These are phyloP conservation scores for Calliphora vomitoria DNA, from an alignment of 2,888 invertebrate genomes.

Conservation along the genomic window DNA sequence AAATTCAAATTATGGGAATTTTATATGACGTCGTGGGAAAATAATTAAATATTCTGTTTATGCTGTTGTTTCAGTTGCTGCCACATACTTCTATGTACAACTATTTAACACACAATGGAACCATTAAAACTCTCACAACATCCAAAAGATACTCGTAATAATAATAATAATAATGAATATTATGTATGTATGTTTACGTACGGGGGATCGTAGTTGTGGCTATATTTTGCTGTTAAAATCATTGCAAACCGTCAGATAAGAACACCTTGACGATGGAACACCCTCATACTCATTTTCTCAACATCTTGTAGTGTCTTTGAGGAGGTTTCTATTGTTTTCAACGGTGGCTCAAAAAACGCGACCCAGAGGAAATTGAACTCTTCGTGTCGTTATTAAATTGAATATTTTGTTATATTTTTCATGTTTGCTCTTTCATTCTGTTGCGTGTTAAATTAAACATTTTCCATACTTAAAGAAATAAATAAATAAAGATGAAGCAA, in stretches of 20 bases:
- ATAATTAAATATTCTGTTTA: slow-evolving; percentile 65
- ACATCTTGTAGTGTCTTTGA: slow-evolving; percentile 27
- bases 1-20: slow-evolving; percentile 71
- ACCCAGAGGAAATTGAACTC: slow-evolving; percentile 65
- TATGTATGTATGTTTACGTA: neutral
- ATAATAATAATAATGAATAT: slow-evolving; percentile 1
- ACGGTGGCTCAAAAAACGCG: slow-evolving; percentile 52
- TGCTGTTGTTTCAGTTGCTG: neutral
- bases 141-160: slow-evolving; percentile 27
- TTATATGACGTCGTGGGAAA: slow-evolving; percentile 68
- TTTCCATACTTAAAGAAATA: slow-evolving; percentile 34
- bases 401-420: slow-evolving; percentile 62
- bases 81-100: slow-evolving; percentile 2
- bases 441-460: slow-evolving; percentile 65
- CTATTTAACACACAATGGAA: slow-evolving; percentile 74
- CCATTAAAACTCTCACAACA: slow-evolving; percentile 64
- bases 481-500: neutral
- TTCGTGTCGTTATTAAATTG: slow-evolving; percentile 51
- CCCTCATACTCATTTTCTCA: slow-evolving; percentile 50
- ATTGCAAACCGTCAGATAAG: slow-evolving; percentile 53
- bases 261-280: slow-evolving; percentile 55
- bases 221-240: slow-evolving; percentile 40
- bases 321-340: slow-evolving; percentile 20
- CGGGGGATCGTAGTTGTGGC: neutral
- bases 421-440: slow-evolving; percentile 8